Percentiles rank a stretch among this genome's conserved stretches.
Conservation (phyloP, 2,113 vertebrate species). For the Fregata magnificens region DNA sequence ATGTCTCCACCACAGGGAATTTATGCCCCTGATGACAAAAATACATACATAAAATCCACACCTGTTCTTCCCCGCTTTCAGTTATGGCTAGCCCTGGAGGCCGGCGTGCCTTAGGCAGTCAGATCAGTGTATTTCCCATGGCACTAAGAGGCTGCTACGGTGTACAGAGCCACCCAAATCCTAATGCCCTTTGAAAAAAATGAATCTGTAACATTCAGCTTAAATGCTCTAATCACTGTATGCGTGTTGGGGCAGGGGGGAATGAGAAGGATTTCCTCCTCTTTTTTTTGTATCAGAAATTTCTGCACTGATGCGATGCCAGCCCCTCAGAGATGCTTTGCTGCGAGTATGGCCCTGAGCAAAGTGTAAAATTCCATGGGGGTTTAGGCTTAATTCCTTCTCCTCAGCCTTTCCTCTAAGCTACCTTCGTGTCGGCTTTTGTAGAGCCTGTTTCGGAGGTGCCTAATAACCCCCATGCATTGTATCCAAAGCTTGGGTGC, state of each 20-base stretch:
- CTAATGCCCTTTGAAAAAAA: not conserved
- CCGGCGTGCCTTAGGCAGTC: not conserved
- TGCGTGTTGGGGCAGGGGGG: rapidly evolving
- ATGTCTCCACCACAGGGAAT: not conserved
- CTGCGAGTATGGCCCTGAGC: not conserved
- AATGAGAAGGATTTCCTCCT: not conserved
- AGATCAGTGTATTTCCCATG: not conserved
- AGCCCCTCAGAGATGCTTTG: not conserved
- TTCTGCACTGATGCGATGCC: not conserved
- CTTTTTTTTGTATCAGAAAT: not conserved
- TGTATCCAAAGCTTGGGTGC: rapidly evolving
- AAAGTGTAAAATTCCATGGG: not conserved
- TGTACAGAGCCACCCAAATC: not conserved
- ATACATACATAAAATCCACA: conserved; percentile 7
- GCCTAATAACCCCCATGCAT: not conserved
- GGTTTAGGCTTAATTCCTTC: conserved; percentile 25
- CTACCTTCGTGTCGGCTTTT: not conserved
- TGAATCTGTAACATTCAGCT: not conserved
- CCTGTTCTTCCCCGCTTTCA: not conserved
- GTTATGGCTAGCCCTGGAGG: not conserved
- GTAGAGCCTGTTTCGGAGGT: not conserved
- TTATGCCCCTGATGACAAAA: not conserved
- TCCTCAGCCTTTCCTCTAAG: not conserved
- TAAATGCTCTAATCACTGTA: not conserved
- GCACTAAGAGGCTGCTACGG: not conserved